Evolutionary conservation across 2,113 vertebrate genomes (phyloP), one percentile per base, ranked within the genome.

Genomic region (Theristicus caerulescens): DNA sequence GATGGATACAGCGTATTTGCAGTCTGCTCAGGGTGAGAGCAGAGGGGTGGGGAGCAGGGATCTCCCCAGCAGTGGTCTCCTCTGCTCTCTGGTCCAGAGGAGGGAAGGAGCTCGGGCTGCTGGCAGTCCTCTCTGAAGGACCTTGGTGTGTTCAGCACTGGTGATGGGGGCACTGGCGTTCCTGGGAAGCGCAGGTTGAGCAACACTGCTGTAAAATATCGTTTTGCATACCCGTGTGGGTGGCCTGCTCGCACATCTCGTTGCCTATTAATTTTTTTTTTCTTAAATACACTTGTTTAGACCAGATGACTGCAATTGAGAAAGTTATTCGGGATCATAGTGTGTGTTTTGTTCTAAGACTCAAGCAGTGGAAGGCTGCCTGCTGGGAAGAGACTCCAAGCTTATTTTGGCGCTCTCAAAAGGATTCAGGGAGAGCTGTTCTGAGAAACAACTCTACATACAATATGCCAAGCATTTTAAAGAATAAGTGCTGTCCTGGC

Each of bases 101-200:
- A 9, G 38, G 1, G 15, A 15, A 38, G 71, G 64, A 29, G 47
- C 80, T 34, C 0, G 1, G 58, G 32, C 65, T 57, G 59, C 34
- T 1, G 1, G 58, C 38, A 4, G 19, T 4, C 18, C 25, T 13
- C n/a, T 52, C 42, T 17, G 8, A 3, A 32, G 49, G 57, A 3
- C 8, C 19, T 14, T 1, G n/a, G n/a, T 6, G 25, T 8, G 57
- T 26, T 51, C 57, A 14, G 82, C n/a, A 3, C 65, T 20, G 6
- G 11, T 3, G 25, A 22, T 8, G 49, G 62, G 36, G 44, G 16
- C 52, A 8, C 27, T 13, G 38, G 58, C 65, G 66, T 65, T 38
- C 44, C 66, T 29, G 19, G 73, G 34, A 19, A 51, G 44, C 5
- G 2, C 59, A n/a, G 74, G 6, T 11, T 12, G 74, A 31, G 67